Evolutionary conservation across 2,888 invertebrate species (phyloP).

Genomic region (Eustalomyia histrio): DNA sequence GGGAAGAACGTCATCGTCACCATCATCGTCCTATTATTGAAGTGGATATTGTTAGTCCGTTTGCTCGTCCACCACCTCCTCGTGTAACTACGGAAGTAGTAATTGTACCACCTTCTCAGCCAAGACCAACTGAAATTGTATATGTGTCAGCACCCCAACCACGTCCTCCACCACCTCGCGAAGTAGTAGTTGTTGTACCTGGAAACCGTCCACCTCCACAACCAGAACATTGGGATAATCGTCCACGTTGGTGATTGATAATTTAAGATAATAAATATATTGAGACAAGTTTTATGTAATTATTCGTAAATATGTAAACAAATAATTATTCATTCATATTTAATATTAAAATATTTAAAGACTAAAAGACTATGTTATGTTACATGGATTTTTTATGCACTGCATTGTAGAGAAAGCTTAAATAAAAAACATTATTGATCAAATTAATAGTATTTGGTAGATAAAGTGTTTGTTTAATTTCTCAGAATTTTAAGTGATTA

Average conservation of each 20-base stretch:
- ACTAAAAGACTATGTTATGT: too few species aligned
- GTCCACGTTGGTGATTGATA: conserved; percentile 60
- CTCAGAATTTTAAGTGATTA: too few species aligned
- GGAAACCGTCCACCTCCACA: conserved; percentile 49
- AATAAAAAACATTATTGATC: too few species aligned
- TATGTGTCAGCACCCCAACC: conserved; percentile 8
- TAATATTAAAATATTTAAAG: too few species aligned
- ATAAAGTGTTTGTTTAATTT: too few species aligned
- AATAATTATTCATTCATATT: too few species aligned
- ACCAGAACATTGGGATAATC: conserved; percentile 71
- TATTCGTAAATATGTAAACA: too few species aligned
- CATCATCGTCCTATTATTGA: conserved; percentile 72
- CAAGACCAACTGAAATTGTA: conserved; percentile 50
- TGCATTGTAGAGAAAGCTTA: too few species aligned
- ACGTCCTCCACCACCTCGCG: conserved; percentile 68
- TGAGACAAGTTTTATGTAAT: too few species aligned
- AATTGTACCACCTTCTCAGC: conserved; percentile 60
- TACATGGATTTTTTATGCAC: too few species aligned
- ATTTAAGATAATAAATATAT: too few species aligned
- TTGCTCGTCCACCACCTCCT: conserved; percentile 69
- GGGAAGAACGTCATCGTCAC: conserved; percentile 66
- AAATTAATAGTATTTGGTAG: too few species aligned
- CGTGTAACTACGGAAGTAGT: conserved; percentile 67
- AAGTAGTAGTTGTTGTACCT: conserved; percentile 36
- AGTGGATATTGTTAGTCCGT: conserved; percentile 71